Evolutionary conservation across 2,113 vertebrate species (phyloP).

Genomic region (Pseudopodoces humilis): DNA sequence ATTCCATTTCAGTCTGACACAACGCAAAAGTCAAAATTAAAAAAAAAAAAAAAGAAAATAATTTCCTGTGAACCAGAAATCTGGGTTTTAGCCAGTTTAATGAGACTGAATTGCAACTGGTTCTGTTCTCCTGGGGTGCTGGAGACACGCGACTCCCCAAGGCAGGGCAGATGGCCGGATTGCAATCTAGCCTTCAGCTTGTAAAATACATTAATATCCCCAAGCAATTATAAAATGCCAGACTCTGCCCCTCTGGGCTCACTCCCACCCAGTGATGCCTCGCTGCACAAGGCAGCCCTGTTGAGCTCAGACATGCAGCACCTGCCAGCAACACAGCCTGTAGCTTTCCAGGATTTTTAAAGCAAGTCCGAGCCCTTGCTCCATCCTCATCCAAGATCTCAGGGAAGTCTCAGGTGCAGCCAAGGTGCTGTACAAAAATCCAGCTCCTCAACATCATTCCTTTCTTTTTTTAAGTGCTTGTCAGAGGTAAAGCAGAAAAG

Average conservation of each 20-base stretch:
- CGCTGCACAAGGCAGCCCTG: neutral
- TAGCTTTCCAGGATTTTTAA: neutral
- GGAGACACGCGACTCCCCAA: neutral
- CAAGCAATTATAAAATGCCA: constrained; percentile 13
- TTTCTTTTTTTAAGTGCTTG: neutral
- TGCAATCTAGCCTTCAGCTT: neutral
- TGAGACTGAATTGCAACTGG: neutral
- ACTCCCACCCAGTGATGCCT: neutral
- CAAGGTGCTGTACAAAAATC: neutral
- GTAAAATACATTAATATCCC: constrained; percentile 13
- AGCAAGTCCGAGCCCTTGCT: neutral
- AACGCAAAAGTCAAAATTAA: neutral
- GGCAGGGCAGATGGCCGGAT: constrained; percentile 33
- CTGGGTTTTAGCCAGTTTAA: constrained; percentile 1
- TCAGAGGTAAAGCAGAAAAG: neutral
- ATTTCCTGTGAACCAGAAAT: constrained; percentile 39
- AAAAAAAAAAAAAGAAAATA: neutral
- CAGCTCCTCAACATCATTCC: neutral
- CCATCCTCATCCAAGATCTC: neutral
- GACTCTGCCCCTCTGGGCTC: neutral
- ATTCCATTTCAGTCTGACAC: neutral
- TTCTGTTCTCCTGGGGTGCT: neutral
- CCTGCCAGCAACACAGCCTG: neutral
- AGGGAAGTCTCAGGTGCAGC: neutral
- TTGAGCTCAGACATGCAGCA: neutral